These are phyloP conservation scores for Platanista minor DNA, from an alignment of 2,113 vertebrate genomes.

Conservation along the genomic window DNA sequence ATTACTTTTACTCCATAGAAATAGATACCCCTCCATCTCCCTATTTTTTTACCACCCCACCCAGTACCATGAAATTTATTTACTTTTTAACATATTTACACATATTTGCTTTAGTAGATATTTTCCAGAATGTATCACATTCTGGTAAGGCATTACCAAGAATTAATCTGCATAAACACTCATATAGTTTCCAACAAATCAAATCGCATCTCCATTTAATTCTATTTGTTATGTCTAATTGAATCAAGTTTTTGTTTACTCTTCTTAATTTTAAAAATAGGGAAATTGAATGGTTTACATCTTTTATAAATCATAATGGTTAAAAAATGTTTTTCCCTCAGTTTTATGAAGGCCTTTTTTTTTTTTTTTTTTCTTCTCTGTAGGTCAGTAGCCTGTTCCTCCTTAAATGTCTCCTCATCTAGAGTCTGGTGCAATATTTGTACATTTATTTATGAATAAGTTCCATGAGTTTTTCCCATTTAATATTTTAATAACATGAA, in stretches of 20 bases:
- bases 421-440: background rate
- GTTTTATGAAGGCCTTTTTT: background rate
- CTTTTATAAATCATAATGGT: background rate
- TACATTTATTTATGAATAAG: background rate
- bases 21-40: background rate
- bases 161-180: conserved; percentile 35
- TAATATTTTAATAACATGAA: background rate
- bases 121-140: background rate
- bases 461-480: background rate
- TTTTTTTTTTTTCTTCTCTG: background rate
- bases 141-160: background rate
- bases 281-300: background rate
- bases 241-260: background rate
- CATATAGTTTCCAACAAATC: conserved; percentile 17
- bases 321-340: background rate
- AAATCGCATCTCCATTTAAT: conserved; percentile 40
- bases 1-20: background rate
- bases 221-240: conserved; percentile 28
- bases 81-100: background rate
- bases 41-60: background rate
- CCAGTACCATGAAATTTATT: background rate
- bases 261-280: conserved; percentile 35
- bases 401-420: background rate
- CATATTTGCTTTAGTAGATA: background rate
- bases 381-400: background rate